Evolutionary conservation across 1,140 invertebrate species (phyloP), one percentile per base, ranked within the genome.

Genomic region (Callitettix versicolor): DNA sequence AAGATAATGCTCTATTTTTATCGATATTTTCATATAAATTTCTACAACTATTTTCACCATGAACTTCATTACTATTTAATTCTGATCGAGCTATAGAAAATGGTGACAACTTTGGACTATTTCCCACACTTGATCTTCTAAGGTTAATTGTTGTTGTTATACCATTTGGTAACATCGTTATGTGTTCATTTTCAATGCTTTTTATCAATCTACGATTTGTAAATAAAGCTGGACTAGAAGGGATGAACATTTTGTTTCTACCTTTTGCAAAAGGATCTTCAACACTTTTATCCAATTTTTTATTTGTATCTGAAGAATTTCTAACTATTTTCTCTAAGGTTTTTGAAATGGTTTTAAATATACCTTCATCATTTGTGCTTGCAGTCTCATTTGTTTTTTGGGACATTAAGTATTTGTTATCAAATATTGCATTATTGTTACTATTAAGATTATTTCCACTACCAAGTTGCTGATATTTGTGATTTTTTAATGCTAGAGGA

Each of bases 311-410:
- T 26, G 58, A 56, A 22, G 42, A 30, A 38, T 57, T 56, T 40
- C 60, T 40, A 9, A 62, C 60, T 26, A 62, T 62, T 50, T 44
- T 58, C 41, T 62, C 61, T n/a, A 62, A 38, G n/a, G 61, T 62
- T 60, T 62, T 62, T 0, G 61, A 62, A 21, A 62, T 58, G 7
- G 58, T 60, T 58, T 62, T 62, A 0, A 62, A 58, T 40, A 62
- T 46, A 2, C 58, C 56, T 24, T 62, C 61, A 12, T 62, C 61
- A 33, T 55, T 58, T n/a, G 52, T 57, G 46, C 43, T 56, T 22
- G 6, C 1, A 20, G 36, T 49, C 17, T 55, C 54, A n/a, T 26
- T 49, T 12, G 11, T 4, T 30, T 38, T 51, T 36, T 14, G 18
- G 48, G 15, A 38, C 1, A 20, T 14, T 38, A 14, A 36, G 36